Evolutionary conservation across 2,797 vertebrate genomes (phyloP).

Genomic region (Micromesistius poutassou): DNA sequence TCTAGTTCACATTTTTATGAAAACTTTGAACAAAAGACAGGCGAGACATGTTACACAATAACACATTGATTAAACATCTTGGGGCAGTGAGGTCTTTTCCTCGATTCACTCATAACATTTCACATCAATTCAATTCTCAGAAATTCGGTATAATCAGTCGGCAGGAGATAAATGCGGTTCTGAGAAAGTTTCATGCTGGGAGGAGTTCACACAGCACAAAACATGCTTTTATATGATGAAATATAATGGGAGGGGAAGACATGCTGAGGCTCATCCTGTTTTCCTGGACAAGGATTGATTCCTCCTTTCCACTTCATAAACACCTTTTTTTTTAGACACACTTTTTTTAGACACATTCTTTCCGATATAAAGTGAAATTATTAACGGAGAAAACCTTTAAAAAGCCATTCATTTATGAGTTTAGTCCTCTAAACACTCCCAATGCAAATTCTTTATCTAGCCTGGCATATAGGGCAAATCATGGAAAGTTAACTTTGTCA

Average conservation of each 20-base stretch:
- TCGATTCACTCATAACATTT: constrained; percentile 24
- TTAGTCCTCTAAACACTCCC: background rate
- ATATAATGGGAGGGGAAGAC: background rate
- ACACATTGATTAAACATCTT: background rate
- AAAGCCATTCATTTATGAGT: background rate
- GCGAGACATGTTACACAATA: background rate
- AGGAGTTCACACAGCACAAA: constrained; percentile 20
- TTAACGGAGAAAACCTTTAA: background rate
- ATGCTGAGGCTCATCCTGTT: constrained; percentile 3
- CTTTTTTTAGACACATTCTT: background rate
- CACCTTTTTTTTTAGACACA: background rate
- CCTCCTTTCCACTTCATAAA: constrained; percentile 13
- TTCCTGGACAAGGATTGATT: constrained; percentile 1
- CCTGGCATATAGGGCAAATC: background rate
- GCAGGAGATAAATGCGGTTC: constrained; percentile 1
- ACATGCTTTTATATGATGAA: constrained; percentile 21
- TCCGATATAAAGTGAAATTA: background rate
- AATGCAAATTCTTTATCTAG: background rate
- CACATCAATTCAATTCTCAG: constrained; percentile 19
- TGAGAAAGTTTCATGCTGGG: constrained; percentile 46
- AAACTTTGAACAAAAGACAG: background rate
- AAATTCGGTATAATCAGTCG: background rate
- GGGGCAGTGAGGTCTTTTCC: background rate
- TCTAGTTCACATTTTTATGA: background rate
- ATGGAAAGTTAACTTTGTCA: background rate